These are phyloP conservation scores for Odocoileus hemionus DNA, from an alignment of 2,113 vertebrate species.

Conservation along the genomic window DNA sequence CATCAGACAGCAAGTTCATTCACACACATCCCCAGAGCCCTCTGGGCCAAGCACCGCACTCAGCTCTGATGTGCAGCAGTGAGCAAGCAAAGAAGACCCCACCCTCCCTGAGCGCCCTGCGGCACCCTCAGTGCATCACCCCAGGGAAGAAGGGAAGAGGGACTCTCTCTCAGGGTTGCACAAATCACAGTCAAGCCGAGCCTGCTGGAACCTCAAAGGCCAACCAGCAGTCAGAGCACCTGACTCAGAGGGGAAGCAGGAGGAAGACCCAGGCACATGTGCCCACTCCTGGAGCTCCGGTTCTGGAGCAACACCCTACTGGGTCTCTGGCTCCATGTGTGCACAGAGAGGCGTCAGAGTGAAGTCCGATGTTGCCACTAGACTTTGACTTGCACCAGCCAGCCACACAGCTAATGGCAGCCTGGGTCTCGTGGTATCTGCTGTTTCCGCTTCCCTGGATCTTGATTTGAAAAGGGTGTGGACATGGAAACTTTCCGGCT, in stretches of 20 bases:
- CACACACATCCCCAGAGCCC: not conserved
- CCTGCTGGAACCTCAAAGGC: not conserved
- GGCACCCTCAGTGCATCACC: not conserved
- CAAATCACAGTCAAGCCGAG: not conserved
- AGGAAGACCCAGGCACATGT: not conserved
- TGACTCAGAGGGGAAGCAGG: not conserved
- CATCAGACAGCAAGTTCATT: too few relatives aligned
- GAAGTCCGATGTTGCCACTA: not conserved
- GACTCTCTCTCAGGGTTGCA: not conserved
- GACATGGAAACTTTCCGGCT: not conserved
- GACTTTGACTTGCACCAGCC: not conserved
- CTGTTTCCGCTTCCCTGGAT: not conserved
- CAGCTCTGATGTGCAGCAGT: not conserved
- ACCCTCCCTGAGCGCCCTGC: not conserved
- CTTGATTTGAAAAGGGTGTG: not conserved
- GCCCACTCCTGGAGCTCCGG: too few relatives aligned
- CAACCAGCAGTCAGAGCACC: not conserved
- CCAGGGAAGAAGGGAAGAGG: not conserved
- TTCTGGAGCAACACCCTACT: accelerated
- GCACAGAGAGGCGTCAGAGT: not conserved
- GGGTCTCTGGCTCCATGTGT: not conserved
- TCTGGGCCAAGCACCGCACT: too few relatives aligned
- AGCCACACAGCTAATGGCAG: not conserved
- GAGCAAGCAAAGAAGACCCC: not conserved
- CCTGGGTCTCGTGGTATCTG: not conserved